Base-by-base conservation (phyloP, 2,888 invertebrate genomes). In the Neoitamus cyanurus region DNA sequence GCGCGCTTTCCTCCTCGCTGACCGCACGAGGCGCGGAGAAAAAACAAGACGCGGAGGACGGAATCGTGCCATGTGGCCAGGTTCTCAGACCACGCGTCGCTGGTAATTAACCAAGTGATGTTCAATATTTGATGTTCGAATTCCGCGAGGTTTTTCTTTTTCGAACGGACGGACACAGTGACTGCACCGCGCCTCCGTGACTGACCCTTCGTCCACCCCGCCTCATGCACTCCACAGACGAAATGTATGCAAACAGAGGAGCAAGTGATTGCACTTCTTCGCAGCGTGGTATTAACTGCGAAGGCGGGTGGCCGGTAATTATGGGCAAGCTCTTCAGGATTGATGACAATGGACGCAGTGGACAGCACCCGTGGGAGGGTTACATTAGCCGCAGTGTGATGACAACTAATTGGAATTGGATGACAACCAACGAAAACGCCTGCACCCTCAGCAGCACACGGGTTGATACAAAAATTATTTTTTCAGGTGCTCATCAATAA, bases 111-210 rank as follows among this genome's bases (percentile, higher is more conserved):
- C 89, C 89, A 89, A 90, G 90, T 90, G 90, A 90, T 90, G 90
- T 90, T 90, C 90, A 90, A 90, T 90, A 90, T 90, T 90, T 90
- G 90, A 90, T 90, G 88, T 89, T 88, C 88, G 90, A 90, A 90
- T 89, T 90, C 90, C 88, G 89, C 88, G 87, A 28, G 83, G 80
- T 37, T 72, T 85, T 78, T 46, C 25, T 6, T 37, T 75, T 70
- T 34, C 70, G 2, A 77, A 4, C 75, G 46, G 70, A 3, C 37
- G 20, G 69, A 78, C 77, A 48, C 36, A 82, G n/a, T 20, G 82
- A 68, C n/a, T 31, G 82, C 11, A 11, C 78, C 15, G 69, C 3
- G 20, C 15, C 58, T 58, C 20, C 58, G 20, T 58, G 58, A 58
- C 58, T 9, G 7, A 6, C 15, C 20, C 15, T n/a, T n/a, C 42